Base-by-base conservation (phyloP, 2,113 vertebrate genomes). In the Phodopus roborovskii region DNA sequence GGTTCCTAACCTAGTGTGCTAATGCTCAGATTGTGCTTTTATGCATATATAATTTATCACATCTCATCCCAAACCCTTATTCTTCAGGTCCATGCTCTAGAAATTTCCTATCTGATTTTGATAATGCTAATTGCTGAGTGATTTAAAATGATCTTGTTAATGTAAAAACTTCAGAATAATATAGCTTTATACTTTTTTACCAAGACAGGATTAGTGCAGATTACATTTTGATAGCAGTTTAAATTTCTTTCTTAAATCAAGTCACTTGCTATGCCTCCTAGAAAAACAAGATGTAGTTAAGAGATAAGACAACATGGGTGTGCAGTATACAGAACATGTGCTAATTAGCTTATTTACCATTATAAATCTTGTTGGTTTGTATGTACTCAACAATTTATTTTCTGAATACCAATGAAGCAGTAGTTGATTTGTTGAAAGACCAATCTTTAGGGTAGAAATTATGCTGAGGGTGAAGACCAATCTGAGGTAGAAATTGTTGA, bases 101-200 rank as follows among this genome's bases (percentile, higher is more conserved):
- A 97, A 7, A 62, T 71, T 97, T 97, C 98, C 97, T 96, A 98
- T 98, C 98, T 98, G 95, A 98, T 97, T 98, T 96, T 97, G 97
- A 98, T 98, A 98, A 98, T 96, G 97, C 93, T 74, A 97, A 94
- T 75, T 94, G 97, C 98, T 97, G 96, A 97, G 89, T 98, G 96
- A 95, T 98, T 97, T 97, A 98, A 98, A 98, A 98, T 98, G 98
- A 98, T 94, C 97, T 98, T 97, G 87, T 98, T 96, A 56, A 97
- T 97, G 92, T 94, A 77, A 39, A 87, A 84, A 75, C 91, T 93
- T 73, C 16, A 90, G 90, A 53, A 94, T 84, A 89, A 91, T 36
- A 85, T 68, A 97, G 95, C 56, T 95, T 97, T 97, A 33, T 66
- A 97, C 19, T 73, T 88, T 26, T 79, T 92, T 66, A 83, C 66